Base-by-base conservation (phyloP, 2,888 invertebrate genomes). In the Melolontha melolontha region DNA sequence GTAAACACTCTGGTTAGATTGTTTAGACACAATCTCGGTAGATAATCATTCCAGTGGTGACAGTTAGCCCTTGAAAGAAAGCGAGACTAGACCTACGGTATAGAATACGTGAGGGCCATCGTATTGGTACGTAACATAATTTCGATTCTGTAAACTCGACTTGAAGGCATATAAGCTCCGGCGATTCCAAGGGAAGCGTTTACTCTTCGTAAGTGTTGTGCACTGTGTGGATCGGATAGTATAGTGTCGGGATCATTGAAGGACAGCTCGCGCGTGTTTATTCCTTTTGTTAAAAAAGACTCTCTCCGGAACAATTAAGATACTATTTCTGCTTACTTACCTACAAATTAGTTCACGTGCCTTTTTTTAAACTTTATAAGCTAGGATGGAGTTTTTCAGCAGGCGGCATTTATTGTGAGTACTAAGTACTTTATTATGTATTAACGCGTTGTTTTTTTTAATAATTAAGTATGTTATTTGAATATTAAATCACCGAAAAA, bases 161-260 rank as follows among this genome's bases (percentile, higher is more conserved):
- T 62, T 39, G 59, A 62, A 62, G 59, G 59, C 59, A 49, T 62
- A 62, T 62, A 62, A 62, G 59, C 59, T 62, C 47, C 59, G 59
- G 16, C 59, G 47, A 47, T 34, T 62, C 47, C 59, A 47, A 62
- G 59, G 59, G 59, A 62, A 62, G 47, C 47, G 59, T 29, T 62
- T 62, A 62, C 47, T 62, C 59, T 62, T 62, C 59, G 59, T 62
- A 62, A 62, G 59, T 62, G 59, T 62, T 47, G 59, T 62, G 59
- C 29, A 47, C 47, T 34, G 59, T 62, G 59, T 44, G 47, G 47
- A 62, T 62, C 59, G 47, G 17, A 42, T 42, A 57, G n/a, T 34
- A 34, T 10, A 57, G 59, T 49, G 59, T 47, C 59, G 59, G 59
- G 59, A 62, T 62, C 22, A 59, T 55, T 47, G 59, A 34, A 62